These are phyloP conservation scores for Drosophila mimica DNA, from an alignment of 2,888 invertebrate species.

Conservation along the genomic window DNA sequence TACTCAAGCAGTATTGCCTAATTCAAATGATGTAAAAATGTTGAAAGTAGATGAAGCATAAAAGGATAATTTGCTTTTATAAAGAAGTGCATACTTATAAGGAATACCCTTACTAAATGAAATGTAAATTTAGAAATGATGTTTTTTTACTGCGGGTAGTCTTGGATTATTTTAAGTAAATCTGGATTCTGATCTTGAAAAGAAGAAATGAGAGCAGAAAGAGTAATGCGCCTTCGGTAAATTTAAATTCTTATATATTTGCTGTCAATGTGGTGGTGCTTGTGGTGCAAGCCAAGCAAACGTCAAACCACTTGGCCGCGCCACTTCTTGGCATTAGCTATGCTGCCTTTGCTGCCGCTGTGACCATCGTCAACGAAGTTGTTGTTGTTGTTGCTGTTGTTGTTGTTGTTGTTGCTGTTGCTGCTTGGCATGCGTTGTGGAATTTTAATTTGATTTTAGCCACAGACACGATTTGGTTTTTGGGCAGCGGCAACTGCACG, in stretches of 20 bases:
- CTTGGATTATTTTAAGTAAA: not conserved
- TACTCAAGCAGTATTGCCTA: not conserved
- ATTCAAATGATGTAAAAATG: not conserved
- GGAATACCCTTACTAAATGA: conserved; percentile 23
- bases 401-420: conserved; percentile 17
- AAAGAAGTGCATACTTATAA: not conserved
- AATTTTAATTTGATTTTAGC: conserved; percentile 82
- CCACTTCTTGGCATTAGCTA: conserved; percentile 79
- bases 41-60: fast-evolving
- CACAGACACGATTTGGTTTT: conserved; percentile 80
- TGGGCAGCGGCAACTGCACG: conserved; percentile 60
- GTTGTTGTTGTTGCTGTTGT: too few relatives aligned
- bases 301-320: conserved; percentile 56
- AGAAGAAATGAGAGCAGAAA: not conserved
- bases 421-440: conserved; percentile 78
- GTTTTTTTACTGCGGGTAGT: too few relatives aligned
- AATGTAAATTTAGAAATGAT: too few relatives aligned
- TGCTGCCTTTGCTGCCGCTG: conserved; percentile 56
- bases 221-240: conserved; percentile 14
- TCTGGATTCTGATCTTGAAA: not conserved
- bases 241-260: not conserved
- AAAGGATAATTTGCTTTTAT: not conserved
- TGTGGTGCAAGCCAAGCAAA: conserved; percentile 49
- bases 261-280: conserved; percentile 9
- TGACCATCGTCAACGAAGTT: conserved; percentile 24